A percentile compares a stretch with the other conserved stretches of the same genome.
Conservation (phyloP, 2,888 invertebrate species). For the Ophion ellenae region DNA sequence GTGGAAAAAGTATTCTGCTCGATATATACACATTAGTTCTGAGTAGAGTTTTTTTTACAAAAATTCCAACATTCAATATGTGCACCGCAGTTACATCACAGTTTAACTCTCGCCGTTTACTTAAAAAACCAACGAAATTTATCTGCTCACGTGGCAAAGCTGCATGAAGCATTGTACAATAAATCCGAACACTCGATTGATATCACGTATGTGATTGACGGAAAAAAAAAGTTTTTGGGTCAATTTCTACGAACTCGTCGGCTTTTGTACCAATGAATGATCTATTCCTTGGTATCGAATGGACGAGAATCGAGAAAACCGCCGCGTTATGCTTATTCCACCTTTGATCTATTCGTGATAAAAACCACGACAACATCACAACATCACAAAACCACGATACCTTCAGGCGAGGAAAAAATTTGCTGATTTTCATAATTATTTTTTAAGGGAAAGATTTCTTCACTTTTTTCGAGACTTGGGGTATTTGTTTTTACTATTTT, state of each 20-base stretch:
- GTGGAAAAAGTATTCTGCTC: neutral
- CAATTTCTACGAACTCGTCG: neutral
- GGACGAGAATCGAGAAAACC: neutral
- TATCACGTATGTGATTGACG: neutral
- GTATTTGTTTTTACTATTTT: too few species aligned
- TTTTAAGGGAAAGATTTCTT: too few species aligned
- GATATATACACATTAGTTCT: neutral
- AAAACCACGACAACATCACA: neutral
- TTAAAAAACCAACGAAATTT: neutral
- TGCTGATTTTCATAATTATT: too few species aligned
- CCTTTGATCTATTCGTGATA: neutral
- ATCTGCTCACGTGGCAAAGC: neutral
- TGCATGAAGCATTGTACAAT: neutral
- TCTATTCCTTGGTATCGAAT: neutral
- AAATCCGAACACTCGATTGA: neutral
- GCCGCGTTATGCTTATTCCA: neutral
- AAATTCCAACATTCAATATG: constrained; percentile 1
- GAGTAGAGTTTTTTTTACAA: neutral
- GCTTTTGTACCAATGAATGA: too few species aligned
- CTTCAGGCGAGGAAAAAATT: too few species aligned
- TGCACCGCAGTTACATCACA: neutral
- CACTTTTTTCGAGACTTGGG: too few species aligned
- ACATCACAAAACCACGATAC: neutral
- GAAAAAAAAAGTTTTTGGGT: neutral
- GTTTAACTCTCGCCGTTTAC: neutral